Conservation (phyloP, 2,797 vertebrate genomes). For the Falco columbarius region DNA sequence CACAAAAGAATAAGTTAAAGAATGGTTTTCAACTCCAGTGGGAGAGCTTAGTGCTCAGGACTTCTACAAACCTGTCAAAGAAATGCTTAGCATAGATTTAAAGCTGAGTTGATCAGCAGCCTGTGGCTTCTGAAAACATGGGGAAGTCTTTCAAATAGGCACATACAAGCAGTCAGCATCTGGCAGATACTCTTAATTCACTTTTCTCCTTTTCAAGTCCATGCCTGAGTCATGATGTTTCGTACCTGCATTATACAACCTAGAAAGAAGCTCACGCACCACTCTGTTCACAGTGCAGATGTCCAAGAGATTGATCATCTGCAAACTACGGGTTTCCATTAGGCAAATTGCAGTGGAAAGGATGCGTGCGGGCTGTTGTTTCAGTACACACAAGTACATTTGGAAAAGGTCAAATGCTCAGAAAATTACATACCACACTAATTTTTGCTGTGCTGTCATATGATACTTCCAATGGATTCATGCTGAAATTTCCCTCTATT, state of each 20-base stretch:
- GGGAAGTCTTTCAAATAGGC: background rate
- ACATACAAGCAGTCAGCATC: background rate
- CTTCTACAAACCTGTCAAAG: background rate
- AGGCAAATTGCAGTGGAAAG: background rate
- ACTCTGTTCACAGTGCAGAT: background rate
- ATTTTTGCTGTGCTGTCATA: background rate
- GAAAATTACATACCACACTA: background rate
- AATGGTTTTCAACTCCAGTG: background rate
- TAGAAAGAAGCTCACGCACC: background rate
- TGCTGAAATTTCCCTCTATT: background rate
- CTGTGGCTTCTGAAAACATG: background rate
- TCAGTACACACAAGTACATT: fast-evolving
- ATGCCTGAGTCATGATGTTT: background rate
- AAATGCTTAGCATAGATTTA: background rate
- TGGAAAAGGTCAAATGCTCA: background rate
- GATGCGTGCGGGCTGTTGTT: background rate
- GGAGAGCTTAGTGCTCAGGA: background rate
- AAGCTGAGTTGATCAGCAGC: background rate
- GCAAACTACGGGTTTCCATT: background rate
- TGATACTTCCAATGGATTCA: fast-evolving
- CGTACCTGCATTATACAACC: background rate
- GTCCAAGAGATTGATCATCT: background rate
- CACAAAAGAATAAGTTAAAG: background rate
- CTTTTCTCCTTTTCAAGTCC: background rate
- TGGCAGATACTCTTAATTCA: background rate